These are phyloP conservation scores for Mormyrus hasselquistii DNA, from an alignment of 2,797 vertebrate genomes.

Conservation along the genomic window DNA sequence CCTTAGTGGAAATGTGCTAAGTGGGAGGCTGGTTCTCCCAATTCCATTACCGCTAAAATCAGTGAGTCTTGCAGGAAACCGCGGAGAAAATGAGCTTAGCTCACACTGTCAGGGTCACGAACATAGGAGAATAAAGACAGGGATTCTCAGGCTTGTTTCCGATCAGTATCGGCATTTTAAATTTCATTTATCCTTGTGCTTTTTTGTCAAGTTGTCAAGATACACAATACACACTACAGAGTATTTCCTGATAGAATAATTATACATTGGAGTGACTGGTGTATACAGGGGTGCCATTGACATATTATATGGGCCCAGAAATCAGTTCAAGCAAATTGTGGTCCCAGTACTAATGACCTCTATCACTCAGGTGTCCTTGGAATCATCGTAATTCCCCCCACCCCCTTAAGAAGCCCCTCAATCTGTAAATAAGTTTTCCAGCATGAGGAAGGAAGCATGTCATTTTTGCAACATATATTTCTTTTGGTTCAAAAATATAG, in stretches of 20 bases:
- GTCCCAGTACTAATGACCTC: neutral
- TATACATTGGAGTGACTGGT: neutral
- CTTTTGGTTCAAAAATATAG: neutral
- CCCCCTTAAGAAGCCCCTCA: neutral
- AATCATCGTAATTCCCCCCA: neutral
- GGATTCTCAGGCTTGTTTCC: neutral
- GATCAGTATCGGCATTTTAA: neutral
- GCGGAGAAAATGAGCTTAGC: neutral
- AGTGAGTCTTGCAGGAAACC: neutral
- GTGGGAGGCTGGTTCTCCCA: neutral
- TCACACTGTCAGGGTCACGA: neutral
- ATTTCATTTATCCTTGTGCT: neutral
- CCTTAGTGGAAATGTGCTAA: neutral
- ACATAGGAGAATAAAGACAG: neutral
- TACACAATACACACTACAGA: neutral
- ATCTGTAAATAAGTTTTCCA: neutral
- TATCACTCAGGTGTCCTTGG: neutral
- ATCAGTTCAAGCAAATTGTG: neutral
- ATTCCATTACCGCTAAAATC: conserved; percentile 5
- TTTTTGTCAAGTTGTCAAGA: neutral
- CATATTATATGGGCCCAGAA: neutral
- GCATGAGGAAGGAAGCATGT: neutral
- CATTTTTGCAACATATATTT: neutral
- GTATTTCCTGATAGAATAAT: neutral
- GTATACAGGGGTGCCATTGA: neutral